Evolutionary conservation across 2,888 invertebrate genomes (phyloP).

Genomic region (Emmelina monodactyla): DNA sequence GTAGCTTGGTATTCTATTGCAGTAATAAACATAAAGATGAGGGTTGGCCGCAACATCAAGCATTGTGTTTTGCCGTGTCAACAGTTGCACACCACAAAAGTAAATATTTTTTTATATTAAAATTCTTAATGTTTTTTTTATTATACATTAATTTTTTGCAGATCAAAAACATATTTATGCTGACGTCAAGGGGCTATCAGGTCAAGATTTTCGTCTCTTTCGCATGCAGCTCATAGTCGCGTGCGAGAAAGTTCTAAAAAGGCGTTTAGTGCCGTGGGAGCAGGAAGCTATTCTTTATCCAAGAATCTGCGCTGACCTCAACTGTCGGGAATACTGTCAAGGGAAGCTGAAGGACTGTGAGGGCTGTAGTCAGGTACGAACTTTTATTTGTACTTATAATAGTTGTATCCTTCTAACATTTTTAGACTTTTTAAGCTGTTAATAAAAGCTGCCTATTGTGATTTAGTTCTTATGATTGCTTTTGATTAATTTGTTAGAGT

Average conservation of each 20-base stretch:
- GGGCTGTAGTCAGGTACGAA: conserved; percentile 64
- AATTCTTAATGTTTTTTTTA: no score
- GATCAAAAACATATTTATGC: conserved; percentile 64
- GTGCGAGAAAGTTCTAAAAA: conserved; percentile 64
- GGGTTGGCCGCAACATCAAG: conserved; percentile 65
- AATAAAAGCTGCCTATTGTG: no score
- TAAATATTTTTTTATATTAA: conserved; percentile 20
- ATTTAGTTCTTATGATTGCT: no score
- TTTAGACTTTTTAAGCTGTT: no score
- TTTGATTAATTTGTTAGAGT: no score
- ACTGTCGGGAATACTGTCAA: conserved; percentile 65
- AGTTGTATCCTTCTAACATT: no score
- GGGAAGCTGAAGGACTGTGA: conserved; percentile 58
- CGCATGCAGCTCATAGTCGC: conserved; percentile 69
- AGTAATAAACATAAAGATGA: conserved; percentile 66
- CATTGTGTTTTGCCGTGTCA: conserved; percentile 67
- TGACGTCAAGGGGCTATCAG: conserved; percentile 47
- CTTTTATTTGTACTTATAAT: no score
- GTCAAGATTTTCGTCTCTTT: conserved; percentile 69
- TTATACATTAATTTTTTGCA: conserved; percentile 21
- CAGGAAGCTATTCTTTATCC: conserved; percentile 75
- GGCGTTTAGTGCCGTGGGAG: conserved; percentile 70
- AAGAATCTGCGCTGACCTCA: conserved; percentile 60
- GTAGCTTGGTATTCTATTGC: conserved; percentile 72
- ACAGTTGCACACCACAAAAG: conserved; percentile 66